Base-by-base conservation (phyloP, 2,888 invertebrate genomes). In the Drosophila peninsularis region DNA sequence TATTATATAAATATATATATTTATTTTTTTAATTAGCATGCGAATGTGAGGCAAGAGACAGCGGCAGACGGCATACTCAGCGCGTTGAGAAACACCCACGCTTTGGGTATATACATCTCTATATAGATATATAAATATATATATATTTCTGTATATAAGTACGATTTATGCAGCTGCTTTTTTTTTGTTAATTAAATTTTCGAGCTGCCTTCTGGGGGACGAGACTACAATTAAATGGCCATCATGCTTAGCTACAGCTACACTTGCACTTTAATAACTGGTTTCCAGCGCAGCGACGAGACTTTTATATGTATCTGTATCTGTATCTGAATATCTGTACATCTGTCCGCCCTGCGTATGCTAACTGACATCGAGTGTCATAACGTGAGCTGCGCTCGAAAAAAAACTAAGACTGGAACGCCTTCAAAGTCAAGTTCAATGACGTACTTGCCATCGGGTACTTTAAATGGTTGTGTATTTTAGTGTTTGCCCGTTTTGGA, bases 371-470 rank as follows among this genome's bases (percentile, higher is more conserved):
- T 71, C 68, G 75, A 80, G 71, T 75, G 82, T 69, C 84, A 84
- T 75, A 78, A 75, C 69, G 62, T 71, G 71, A 72, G 73, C 65
- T 61, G 60, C 55, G 55, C 54, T 63, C 76, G 56, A 54, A 54
- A 69, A 32, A 32, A 34, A 34, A 61, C 86, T 71, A 63, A 75
- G 60, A 82, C 77, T 80, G 77, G 74, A 82, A 82, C 89, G 79
- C 88, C 87, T 84, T 89, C 87, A 88, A 87, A 87, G 88, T 84
- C 84, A 85, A 85, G 84, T 85, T 89, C 84, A 85, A 86, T 85
- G 88, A 89, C 82, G 84, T 76, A 73, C 69, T 73, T 42, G 61
- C 68, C 65, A 60, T 71, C 79, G 60, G 63, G 80, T 82, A 77
- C 83, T 70, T 61, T 58, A 82, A 79, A 72, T 78, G 78, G 78